Evolutionary conservation across 2,113 vertebrate species (phyloP).

Genomic region (Syrrhaptes paradoxus): DNA sequence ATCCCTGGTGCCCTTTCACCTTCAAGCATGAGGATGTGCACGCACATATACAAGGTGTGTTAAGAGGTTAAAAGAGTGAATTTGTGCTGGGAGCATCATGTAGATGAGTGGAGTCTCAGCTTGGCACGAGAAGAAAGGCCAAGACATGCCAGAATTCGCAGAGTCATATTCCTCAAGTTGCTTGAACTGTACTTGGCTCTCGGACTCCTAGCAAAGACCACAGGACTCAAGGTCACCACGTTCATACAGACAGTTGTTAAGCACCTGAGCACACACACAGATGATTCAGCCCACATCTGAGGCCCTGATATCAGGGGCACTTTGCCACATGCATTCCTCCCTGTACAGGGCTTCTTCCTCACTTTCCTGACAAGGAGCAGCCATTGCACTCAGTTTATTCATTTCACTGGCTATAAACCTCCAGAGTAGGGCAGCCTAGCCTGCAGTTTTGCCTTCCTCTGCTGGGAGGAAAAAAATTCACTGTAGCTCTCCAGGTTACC

Average conservation of each 20-base stretch:
- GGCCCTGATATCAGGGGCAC: background rate
- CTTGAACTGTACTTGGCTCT: constrained; percentile 4
- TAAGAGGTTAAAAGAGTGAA: constrained; percentile 53
- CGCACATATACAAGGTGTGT: constrained; percentile 20
- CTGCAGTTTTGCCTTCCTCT: background rate
- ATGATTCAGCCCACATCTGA: background rate
- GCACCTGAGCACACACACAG: background rate
- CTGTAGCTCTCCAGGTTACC: background rate
- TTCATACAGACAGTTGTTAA: background rate
- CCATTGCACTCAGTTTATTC: background rate
- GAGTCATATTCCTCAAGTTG: constrained; percentile 27
- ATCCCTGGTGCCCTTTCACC: constrained; percentile 5
- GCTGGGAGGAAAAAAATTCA: background rate
- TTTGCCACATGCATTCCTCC: background rate
- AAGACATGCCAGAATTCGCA: constrained; percentile 54
- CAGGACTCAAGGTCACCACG: background rate
- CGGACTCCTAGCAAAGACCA: constrained; percentile 9
- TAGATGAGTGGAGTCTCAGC: constrained; percentile 27
- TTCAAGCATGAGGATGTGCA: constrained; percentile 37
- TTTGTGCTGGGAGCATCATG: constrained; percentile 34
- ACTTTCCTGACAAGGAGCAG: background rate
- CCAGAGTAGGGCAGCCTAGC: background rate
- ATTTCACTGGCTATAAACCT: background rate
- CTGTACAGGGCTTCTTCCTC: background rate
- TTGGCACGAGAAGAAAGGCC: constrained; percentile 65